Evolutionary conservation across 2,113 vertebrate genomes (phyloP).

Genomic region (Prionailurus viverrinus): DNA sequence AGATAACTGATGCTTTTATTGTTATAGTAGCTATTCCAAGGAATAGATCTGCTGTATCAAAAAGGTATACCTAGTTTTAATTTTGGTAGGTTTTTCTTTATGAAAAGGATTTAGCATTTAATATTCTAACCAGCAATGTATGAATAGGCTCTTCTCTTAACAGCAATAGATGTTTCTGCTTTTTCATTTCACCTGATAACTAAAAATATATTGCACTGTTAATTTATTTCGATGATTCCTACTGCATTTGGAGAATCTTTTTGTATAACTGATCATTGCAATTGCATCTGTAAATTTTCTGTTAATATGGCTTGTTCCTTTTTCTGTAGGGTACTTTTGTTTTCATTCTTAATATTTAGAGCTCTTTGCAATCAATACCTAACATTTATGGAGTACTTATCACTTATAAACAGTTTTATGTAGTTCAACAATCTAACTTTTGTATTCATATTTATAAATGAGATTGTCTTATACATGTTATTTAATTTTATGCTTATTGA

Average conservation of each 20-base stretch:
- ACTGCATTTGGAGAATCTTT: not conserved
- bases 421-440: not conserved
- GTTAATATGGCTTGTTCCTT: not conserved
- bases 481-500: slow-evolving; percentile 19
- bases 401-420: not conserved
- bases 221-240: not conserved
- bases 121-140: not conserved
- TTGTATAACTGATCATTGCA: not conserved
- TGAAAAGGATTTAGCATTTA: not conserved
- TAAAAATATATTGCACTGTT: not conserved
- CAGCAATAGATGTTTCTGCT: not conserved
- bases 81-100: not conserved
- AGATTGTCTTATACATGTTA: not conserved
- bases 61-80: not conserved
- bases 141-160: not conserved
- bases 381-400: not conserved
- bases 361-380: not conserved
- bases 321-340: not conserved
- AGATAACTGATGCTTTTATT: not conserved
- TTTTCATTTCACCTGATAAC: not conserved
- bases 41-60: not conserved
- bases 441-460: not conserved
- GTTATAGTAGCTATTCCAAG: not conserved
- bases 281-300: not conserved
- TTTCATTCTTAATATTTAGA: slow-evolving; percentile 26